Conservation (phyloP, 2,888 invertebrate genomes). For the Dryocosmus kuriphilus region DNA sequence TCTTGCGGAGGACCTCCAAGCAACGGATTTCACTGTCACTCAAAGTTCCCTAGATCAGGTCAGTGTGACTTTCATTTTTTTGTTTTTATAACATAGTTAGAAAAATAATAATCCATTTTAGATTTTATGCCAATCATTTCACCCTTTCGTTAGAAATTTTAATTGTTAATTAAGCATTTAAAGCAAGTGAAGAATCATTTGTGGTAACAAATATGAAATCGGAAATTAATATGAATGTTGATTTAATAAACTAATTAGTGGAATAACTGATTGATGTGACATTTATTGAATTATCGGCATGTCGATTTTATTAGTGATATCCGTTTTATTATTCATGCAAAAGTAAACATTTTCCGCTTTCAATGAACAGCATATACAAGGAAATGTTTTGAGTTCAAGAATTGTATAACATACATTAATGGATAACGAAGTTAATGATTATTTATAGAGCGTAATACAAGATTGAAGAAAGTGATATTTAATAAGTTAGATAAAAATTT, state of each 20-base stretch:
- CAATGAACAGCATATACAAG: too few species aligned
- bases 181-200: background rate
- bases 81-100: background rate
- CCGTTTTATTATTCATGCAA: background rate
- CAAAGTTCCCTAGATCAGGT: slow-evolving; percentile 82
- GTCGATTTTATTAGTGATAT: background rate
- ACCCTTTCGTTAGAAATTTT: background rate
- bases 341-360: background rate
- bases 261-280: slow-evolving; percentile 2
- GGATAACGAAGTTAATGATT: too few species aligned
- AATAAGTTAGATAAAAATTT: background rate
- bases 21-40: slow-evolving; percentile 81
- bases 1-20: slow-evolving; percentile 78
- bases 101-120: background rate
- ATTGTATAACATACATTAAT: too few species aligned
- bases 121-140: background rate
- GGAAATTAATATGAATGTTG: background rate
- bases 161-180: background rate
- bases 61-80: slow-evolving; percentile 41
- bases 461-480: background rate
- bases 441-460: too few species aligned
- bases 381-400: too few species aligned
- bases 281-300: background rate
- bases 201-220: background rate
- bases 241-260: slow-evolving; percentile 13